A percentile compares a stretch with the other conserved stretches of the same genome.
phyloP scores from a whole-genome alignment of 2,113 vertebrate species.

The Stictonetta naevosa region DNA sequence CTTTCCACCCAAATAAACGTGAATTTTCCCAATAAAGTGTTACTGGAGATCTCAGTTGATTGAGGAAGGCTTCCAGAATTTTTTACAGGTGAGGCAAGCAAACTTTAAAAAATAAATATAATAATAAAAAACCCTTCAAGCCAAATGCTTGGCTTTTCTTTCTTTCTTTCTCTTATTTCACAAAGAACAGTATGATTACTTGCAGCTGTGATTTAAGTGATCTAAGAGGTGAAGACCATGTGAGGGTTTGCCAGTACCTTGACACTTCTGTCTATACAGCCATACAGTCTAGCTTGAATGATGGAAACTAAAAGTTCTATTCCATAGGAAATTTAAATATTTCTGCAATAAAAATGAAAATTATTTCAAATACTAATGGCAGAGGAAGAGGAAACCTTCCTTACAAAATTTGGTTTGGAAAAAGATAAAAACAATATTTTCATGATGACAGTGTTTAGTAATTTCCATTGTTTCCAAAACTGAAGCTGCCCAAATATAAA shows the following conservation, averaged over 20 bases:
- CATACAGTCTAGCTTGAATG: not conserved
- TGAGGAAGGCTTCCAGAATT: not conserved
- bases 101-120: not conserved
- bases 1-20: not conserved
- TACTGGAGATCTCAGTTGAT: not conserved
- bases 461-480: not conserved
- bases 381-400: not conserved
- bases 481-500: not conserved
- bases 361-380: not conserved
- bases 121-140: not conserved
- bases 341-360: not conserved
- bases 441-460: not conserved
- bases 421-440: not conserved
- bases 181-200: not conserved
- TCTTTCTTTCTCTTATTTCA: not conserved
- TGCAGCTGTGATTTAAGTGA: not conserved
- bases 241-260: not conserved
- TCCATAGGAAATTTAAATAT: not conserved
- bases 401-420: not conserved
- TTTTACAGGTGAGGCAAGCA: not conserved
- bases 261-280: not conserved
- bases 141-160: not conserved
- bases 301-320: not conserved
- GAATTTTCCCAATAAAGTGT: not conserved
- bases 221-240: not conserved